Evolutionary conservation across 1,140 invertebrate species (phyloP), one percentile per base, ranked within the genome.

Genomic region (Onthophagus taurus): DNA sequence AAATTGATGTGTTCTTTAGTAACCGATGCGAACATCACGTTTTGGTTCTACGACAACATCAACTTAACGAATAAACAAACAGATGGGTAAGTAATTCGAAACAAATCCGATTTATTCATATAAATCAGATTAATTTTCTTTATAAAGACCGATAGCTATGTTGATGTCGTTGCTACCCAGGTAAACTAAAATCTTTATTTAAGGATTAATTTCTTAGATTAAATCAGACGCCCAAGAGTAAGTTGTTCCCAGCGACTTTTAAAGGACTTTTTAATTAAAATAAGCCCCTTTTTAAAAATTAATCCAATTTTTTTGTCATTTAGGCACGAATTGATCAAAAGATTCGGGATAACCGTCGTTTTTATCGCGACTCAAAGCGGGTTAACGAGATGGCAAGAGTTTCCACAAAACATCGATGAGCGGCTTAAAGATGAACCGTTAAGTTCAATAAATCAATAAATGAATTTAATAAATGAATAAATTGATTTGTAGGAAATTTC

Each of bases 321-420:
- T 55, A 65, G 63, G 51, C 46, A 79, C 59, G 80, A 86, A 58
- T 81, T 88, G 52, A 80, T 86, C 52, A 78, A 84, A 67, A 76
- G 84, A 31, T 89, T 89, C 61, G 87, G 88, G 14, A 80, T 89
- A 48, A 84, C 78, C 13, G 72, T 86, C 16, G 83, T 85, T 1
- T 94, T 94, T 63, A 72, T 94, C 57, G 83, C 89, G 20, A 93
- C 89, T 0, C 81, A 88, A 54, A 91, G 85, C 59, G 90, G 90
- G 2, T 70, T 94, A 1, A 88, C 86, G 0, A 71, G 89, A 42
- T 92, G 89, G 86, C 79, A 87, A 58, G 87, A 85, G 41, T 84
- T 84, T 52, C 73, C 75, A 3, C 69, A 72, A 11, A 60, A 63
- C 23, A 67, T 58, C 18, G 58, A 57, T 30, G 43, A 49, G 20